phyloP scores from a whole-genome alignment of 2,888 invertebrate species.

The Psylliodes chrysocephalus region DNA sequence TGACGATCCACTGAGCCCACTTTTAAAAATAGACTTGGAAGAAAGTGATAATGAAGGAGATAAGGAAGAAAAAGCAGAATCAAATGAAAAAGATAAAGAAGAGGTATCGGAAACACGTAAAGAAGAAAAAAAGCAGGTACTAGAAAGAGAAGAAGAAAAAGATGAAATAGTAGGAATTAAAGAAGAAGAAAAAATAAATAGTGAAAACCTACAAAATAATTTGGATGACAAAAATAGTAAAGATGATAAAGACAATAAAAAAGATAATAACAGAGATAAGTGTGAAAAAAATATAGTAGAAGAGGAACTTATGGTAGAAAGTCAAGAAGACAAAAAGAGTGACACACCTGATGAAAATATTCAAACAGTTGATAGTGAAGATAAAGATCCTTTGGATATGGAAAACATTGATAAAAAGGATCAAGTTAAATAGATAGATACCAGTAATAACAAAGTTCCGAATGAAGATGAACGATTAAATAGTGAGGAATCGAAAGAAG shows the following conservation, averaged over 20 bases:
- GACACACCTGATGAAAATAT: no score
- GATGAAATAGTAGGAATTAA: no score
- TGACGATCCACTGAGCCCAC: constrained; percentile 33
- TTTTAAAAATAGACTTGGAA: constrained; percentile 25
- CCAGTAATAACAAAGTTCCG: not conserved
- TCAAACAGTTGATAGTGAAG: no score
- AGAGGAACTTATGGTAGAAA: no score
- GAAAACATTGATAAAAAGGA: not conserved
- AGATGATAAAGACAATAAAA: no score
- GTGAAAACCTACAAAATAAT: no score
- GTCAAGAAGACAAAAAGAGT: no score
- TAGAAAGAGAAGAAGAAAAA: not conserved
- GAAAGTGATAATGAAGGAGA: constrained; percentile 30
- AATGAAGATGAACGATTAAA: not conserved
- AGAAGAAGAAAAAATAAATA: no score
- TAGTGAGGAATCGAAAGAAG: constrained; percentile 2
- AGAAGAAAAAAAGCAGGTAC: constrained; percentile 1
- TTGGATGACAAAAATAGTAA: constrained; percentile 1
- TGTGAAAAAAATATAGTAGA: no score
- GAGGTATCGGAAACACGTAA: not conserved
- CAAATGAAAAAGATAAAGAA: not conserved
- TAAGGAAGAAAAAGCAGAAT: constrained; percentile 1
- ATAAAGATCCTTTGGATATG: not conserved
- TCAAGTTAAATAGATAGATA: not conserved
- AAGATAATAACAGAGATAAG: no score